Evolutionary conservation across 2,888 invertebrate genomes (phyloP).

Genomic region (Nomada goodeniana): DNA sequence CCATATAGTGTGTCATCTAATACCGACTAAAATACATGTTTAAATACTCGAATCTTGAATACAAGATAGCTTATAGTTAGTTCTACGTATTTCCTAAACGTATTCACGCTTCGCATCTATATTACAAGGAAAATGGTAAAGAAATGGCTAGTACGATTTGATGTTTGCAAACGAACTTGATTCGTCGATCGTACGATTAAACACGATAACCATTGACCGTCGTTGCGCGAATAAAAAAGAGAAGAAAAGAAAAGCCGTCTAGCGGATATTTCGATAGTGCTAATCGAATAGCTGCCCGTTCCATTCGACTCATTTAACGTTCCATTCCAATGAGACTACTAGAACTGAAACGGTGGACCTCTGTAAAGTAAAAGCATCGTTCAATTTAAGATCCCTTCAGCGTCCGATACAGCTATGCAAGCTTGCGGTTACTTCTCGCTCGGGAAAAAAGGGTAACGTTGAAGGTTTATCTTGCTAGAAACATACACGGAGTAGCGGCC

Average conservation of each 20-base stretch:
- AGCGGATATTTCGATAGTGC: constrained; percentile 34
- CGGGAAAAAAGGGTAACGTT: neutral
- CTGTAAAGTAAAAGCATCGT: constrained; percentile 28
- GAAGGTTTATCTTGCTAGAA: neutral
- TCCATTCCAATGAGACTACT: constrained; percentile 19
- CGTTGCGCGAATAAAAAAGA: constrained; percentile 7
- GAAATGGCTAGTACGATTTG: constrained; percentile 32
- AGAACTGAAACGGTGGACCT: constrained; percentile 11
- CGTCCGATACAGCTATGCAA: neutral
- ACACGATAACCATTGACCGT: constrained; percentile 19
- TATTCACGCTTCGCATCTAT: constrained; percentile 29
- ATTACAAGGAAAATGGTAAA: constrained; percentile 33
- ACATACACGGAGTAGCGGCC: too few species aligned
- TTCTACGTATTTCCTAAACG: constrained; percentile 55
- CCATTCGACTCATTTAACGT: constrained; percentile 22
- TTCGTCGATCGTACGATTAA: constrained; percentile 17
- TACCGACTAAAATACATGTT: constrained; percentile 53
- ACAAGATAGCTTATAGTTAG: constrained; percentile 64
- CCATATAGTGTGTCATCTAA: constrained; percentile 18
- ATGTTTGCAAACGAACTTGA: constrained; percentile 1
- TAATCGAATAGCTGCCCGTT: constrained; percentile 31
- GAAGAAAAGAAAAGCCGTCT: constrained; percentile 1
- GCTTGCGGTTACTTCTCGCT: neutral
- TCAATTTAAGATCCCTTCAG: neutral
- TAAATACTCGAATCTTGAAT: constrained; percentile 66